Evolutionary conservation across 2,888 invertebrate genomes (phyloP), one percentile per base, ranked within the genome.

Genomic region (Acronicta leporina): DNA sequence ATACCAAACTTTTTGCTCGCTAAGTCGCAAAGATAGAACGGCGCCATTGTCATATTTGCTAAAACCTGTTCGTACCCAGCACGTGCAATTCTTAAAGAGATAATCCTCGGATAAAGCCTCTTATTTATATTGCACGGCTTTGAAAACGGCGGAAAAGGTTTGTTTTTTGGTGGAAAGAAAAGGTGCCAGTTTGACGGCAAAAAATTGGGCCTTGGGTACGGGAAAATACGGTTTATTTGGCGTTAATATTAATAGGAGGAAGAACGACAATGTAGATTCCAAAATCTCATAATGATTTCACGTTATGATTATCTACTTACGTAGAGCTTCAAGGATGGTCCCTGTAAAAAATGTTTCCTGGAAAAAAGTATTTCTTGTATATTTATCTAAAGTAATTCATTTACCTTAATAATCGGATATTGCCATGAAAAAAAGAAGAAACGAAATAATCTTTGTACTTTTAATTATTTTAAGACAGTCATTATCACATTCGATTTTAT

Each of bases 11-110:
- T 74, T 68, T 58, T 63, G 27, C 41, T 51, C 15, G 7, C 9
- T 55, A 73, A 65, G 57, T 44, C 65, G 15, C 8, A 42, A 62
- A 63, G 57, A 53, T 54, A 44, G 59, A 59, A 33, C 52, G 54
- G 58, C 35, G 40, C 60, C 59, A 70, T 69, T 75, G 75, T 69
- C 72, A 73, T 82, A 78, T 86, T 84, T 82, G 80, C 76, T 77
- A 75, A 84, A 81, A 81, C 82, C 63, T 81, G 80, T 75, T 80
- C 81, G 76, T 76, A 83, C 81, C 79, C 75, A 73, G 73, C 74
- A 84, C 82, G 84, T 88, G 90, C 91, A 84, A 89, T 89, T 89
- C 90, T 90, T 92, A 91, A 90, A 83, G 82, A 90, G 87, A 92
- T 92, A 92, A 92, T 92, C 92, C 91, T 48, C 56, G 80, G 84